Conservation (phyloP, 2,113 vertebrate genomes). For the Probosciger aterrimus region DNA sequence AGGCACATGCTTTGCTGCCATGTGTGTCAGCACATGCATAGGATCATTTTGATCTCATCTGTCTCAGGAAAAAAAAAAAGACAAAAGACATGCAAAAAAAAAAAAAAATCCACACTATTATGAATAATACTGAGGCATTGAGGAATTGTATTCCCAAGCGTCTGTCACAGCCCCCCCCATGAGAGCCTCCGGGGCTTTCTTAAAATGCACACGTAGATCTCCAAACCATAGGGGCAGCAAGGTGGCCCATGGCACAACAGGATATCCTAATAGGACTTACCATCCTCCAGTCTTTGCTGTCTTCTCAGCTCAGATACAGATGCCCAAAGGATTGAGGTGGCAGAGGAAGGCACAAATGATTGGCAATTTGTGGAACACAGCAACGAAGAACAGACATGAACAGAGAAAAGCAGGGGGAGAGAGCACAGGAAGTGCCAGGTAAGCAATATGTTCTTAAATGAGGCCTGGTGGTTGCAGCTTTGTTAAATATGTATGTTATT, state of each 20-base stretch:
- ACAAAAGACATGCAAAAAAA: neutral
- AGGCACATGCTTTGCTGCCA: neutral
- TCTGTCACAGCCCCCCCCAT: accelerated
- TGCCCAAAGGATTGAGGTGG: neutral
- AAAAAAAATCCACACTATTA: neutral
- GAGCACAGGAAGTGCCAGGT: neutral
- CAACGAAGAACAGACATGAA: neutral
- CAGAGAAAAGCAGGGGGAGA: neutral
- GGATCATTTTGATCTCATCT: neutral
- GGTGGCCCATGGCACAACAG: neutral
- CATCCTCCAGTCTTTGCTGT: neutral
- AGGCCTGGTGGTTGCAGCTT: neutral
- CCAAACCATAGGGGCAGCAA: neutral
- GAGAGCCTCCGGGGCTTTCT: neutral
- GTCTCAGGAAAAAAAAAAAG: neutral
- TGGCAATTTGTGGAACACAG: neutral
- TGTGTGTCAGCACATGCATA: neutral
- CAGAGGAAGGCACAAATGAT: neutral
- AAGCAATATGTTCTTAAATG: neutral
- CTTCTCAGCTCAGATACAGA: neutral
- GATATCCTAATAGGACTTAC: neutral
- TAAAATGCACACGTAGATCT: accelerated
- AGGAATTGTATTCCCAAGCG: neutral
- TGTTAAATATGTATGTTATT: neutral
- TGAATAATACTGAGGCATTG: neutral